Conservation (phyloP, 1,140 invertebrate genomes). For the Drosophila sturtevanti region DNA sequence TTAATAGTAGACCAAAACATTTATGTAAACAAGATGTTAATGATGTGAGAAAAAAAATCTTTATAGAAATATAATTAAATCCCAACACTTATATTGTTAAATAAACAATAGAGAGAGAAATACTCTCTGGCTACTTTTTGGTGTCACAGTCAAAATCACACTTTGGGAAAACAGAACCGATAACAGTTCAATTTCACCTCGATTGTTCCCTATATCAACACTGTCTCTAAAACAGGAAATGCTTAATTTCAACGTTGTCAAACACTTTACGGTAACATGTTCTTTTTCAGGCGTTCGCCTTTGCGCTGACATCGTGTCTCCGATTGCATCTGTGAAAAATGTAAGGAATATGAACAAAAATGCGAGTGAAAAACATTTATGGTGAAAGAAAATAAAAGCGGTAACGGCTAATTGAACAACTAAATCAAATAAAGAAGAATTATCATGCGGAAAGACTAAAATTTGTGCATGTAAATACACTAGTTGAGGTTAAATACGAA, state of each 20-base stretch:
- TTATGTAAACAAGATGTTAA: too few species aligned
- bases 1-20: too few species aligned
- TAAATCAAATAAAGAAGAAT: conserved; percentile 38
- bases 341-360: conserved; percentile 65
- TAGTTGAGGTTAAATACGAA: conserved; percentile 72
- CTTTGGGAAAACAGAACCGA: neutral
- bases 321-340: conserved; percentile 78
- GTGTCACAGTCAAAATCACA: neutral
- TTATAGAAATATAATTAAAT: too few species aligned
- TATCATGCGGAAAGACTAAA: conserved; percentile 4
- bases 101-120: too few species aligned
- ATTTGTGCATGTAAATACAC: conserved; percentile 11
- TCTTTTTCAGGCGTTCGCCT: conserved; percentile 83
- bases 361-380: conserved; percentile 38
- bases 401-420: conserved; percentile 8
- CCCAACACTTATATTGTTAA: too few species aligned
- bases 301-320: conserved; percentile 80
- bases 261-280: conserved; percentile 76
- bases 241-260: conserved; percentile 48
- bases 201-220: conserved; percentile 14
- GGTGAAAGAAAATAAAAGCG: conserved; percentile 28
- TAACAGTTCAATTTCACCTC: neutral
- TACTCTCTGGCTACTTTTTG: too few species aligned
- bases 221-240: conserved; percentile 59
- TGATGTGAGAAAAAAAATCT: too few species aligned